Base-by-base conservation (phyloP, 2,888 invertebrate genomes). In the Orthosia incerta region DNA sequence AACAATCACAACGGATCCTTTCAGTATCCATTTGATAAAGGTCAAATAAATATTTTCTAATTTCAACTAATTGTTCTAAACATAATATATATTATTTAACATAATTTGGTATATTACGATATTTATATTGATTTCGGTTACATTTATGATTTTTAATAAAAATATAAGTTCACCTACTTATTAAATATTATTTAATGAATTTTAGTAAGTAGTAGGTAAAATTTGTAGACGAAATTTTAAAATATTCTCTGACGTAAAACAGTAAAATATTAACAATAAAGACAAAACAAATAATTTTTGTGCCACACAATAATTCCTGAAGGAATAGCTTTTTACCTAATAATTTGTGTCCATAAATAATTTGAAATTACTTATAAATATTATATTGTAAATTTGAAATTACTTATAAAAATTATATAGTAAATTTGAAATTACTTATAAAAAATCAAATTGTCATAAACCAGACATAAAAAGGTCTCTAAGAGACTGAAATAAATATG, bases 51-150 rank as follows among this genome's bases (percentile, higher is more conserved):
- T 62, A 51, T 66, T 75, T 59, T 80, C 83, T 82, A 82, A 83
- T 78, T 83, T 82, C 79, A 71, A 84, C 80, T 80, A 85, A 84
- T 83, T 74, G 16, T 67, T 84, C 86, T 87, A 88, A 88, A 87
- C 82, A 86, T 81, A 87, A 86, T 82, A 84, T 83, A 83, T 78
- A 84, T 84, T 81, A 56, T 82, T 81, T 86, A 88, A 89, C 86
- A 87, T 81, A 87, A 87, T 77, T 80, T 79, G 61, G 72, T 82
- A 83, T 56, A 78, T 68, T 80, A 81, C 71, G 63, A 73, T 85
- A 82, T 77, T 66, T 71, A 79, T 67, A 77, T 78, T 74, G 68
- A 67, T 71, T 68, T 81, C 57, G 74, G 73, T 77, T 83, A 87
- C 61, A 83, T 76, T 65, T 73, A 74, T 59, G 56, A 74, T 59